phyloP scores from a whole-genome alignment of 2,113 vertebrate genomes.

The Triplophysa siluroides region DNA sequence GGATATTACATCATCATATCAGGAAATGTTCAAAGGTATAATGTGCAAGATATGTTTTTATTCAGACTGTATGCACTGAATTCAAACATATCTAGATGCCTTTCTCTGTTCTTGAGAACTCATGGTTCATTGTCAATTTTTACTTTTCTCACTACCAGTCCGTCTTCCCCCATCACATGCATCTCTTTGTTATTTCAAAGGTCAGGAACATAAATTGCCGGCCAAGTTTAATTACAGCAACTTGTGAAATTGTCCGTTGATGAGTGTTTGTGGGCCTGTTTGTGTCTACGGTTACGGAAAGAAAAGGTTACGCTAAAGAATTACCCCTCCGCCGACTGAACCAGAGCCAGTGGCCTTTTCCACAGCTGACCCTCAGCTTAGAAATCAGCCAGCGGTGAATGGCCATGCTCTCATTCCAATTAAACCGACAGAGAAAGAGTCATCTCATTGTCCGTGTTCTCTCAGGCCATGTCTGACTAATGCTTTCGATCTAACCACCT shows the following conservation, averaged over 20 bases:
- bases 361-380: conserved; percentile 20
- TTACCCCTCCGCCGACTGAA: conserved; percentile 34
- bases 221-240: conserved; percentile 39
- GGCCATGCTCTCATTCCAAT: conserved; percentile 44
- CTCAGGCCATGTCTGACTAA: conserved; percentile 32
- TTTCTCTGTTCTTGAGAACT: no score
- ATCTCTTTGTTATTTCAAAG: conserved; percentile 38
- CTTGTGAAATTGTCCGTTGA: conserved; percentile 42
- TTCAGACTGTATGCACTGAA: no score
- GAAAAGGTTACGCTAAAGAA: conserved; percentile 52
- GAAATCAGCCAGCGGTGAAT: conserved; percentile 11
- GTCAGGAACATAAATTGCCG: conserved; percentile 41
- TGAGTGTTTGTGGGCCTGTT: conserved; percentile 33
- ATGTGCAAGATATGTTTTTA: no score
- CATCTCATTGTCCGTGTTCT: conserved; percentile 36
- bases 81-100: neutral
- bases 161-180: conserved; percentile 4
- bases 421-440: conserved; percentile 35
- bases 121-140: neutral
- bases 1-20: no score
- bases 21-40: no score
- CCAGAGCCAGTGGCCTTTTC: conserved; percentile 48
- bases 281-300: conserved; percentile 30
- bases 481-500: conserved; percentile 44
- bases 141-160: conserved; percentile 10